Percentiles rank a stretch among this genome's conserved stretches.
phyloP scores from a whole-genome alignment of 2,113 vertebrate genomes.

The Acanthochromis polyacanthus region DNA sequence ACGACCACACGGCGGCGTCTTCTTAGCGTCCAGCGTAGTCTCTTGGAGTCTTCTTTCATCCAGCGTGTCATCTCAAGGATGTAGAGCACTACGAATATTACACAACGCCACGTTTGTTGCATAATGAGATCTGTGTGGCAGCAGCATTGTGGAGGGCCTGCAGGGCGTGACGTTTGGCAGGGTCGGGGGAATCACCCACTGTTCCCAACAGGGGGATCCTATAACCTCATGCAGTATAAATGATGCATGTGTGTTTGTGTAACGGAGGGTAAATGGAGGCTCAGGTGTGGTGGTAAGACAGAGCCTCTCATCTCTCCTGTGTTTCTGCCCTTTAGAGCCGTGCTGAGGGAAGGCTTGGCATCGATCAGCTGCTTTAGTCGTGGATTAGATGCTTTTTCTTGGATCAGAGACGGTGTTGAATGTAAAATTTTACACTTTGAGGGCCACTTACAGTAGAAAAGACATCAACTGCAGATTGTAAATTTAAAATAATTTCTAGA shows the following conservation, averaged over 20 bases:
- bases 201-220: conserved; percentile 60
- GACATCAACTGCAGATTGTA: too few species aligned
- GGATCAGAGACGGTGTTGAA: too few species aligned
- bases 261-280: conserved; percentile 22
- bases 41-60: conserved; percentile 3
- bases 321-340: conserved; percentile 52
- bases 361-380: not conserved
- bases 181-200: conserved; percentile 51
- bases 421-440: too few species aligned
- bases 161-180: conserved; percentile 12
- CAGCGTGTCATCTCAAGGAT: not conserved
- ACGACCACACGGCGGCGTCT: not conserved
- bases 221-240: conserved; percentile 71
- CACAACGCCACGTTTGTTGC: conserved; percentile 35
- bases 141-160: conserved; percentile 4
- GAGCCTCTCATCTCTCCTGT: conserved; percentile 44
- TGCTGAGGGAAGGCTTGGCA: not conserved
- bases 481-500: too few species aligned
- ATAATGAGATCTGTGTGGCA: conserved; percentile 36
- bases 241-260: conserved; percentile 43
- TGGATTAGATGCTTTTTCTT: too few species aligned
- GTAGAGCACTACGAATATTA: conserved; percentile 8
- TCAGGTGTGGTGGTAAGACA: conserved; percentile 56
- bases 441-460: too few species aligned
- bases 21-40: not conserved